Conservation (phyloP, 2,113 vertebrate genomes). For the Pionites leucogaster region DNA sequence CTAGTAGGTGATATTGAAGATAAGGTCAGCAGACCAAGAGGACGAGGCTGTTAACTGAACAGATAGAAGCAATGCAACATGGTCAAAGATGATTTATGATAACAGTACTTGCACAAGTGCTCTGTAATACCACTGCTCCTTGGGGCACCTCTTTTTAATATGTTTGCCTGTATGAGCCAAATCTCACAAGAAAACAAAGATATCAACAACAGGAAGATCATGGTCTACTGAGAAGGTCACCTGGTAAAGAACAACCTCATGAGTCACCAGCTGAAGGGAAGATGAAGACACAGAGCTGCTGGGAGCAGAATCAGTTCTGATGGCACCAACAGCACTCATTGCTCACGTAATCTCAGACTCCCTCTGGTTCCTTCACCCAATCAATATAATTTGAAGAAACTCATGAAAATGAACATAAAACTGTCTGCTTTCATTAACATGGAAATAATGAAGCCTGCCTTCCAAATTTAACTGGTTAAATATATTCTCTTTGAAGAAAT, state of each 20-base stretch:
- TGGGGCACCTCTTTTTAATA: not conserved
- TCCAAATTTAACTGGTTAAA: not conserved
- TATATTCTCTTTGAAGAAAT: not conserved
- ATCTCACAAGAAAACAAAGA: not conserved
- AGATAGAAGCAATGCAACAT: not conserved
- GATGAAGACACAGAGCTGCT: not conserved
- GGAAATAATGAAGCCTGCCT: not conserved
- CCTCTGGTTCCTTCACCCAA: not conserved
- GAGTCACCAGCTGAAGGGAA: not conserved
- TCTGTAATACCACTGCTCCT: not conserved
- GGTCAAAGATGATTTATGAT: not conserved
- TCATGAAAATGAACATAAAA: not conserved
- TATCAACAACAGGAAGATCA: not conserved
- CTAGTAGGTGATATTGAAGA: not conserved
- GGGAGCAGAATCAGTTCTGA: not conserved
- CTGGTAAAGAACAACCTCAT: not conserved
- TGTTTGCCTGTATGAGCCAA: not conserved
- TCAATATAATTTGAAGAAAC: not conserved
- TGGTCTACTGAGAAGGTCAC: not conserved
- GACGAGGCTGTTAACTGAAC: not conserved
- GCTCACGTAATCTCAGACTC: not conserved
- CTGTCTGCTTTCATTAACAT: not conserved
- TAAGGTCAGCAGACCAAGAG: not conserved
- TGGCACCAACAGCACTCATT: not conserved
- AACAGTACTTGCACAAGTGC: not conserved